Evolutionary conservation across 2,113 vertebrate genomes (phyloP), one percentile per base, ranked within the genome.

Genomic region (Lethenteron reissneri): DNA sequence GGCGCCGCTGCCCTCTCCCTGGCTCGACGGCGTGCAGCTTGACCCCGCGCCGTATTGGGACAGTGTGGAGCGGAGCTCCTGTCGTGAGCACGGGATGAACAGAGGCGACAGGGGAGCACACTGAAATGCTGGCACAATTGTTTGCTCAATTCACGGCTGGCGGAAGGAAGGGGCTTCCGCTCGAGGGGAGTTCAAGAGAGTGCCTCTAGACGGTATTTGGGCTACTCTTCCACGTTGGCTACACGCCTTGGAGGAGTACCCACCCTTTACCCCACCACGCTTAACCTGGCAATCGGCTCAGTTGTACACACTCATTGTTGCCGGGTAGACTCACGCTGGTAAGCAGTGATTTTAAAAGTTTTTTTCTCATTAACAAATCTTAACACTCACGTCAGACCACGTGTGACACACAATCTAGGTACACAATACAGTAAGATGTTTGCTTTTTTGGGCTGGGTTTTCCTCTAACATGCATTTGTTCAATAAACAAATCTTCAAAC

Each of bases 21-120:
- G 80, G 74, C 77, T 74, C 15, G 75, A 57, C 1, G 79, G 73
- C 0, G 79, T 77, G 74, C 82, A 77, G 0, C 74, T 75, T 2
- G 80, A 71, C 58, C 73, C 76, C n/a, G 69, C 69, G 0, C 72
- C 81, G 5, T 82, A 79, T 70, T 84, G 82, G n/a, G 82, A 74
- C 73, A 87, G 80, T 77, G 88, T 76, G 58, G 79, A 76, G 76
- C 81, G 83, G 75, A 99, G 77, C 74, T 92, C 88, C 94, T 97
- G 74, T 58, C 78, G 14, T 13, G 3, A 70, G 12, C 21, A 70
- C 14, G 11, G 9, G 71, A n/a, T n/a, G 9, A 58, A 74, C 71
- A 56, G 3, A 41, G 41, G 73, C 8, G 21, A 1, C 69, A 69
- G 14, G 9, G 75, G 25, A 59, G 21, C 17, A 19, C 19, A n/a